Evolutionary conservation across 1,140 invertebrate species (phyloP).

Genomic region (Calosoma granatense): DNA sequence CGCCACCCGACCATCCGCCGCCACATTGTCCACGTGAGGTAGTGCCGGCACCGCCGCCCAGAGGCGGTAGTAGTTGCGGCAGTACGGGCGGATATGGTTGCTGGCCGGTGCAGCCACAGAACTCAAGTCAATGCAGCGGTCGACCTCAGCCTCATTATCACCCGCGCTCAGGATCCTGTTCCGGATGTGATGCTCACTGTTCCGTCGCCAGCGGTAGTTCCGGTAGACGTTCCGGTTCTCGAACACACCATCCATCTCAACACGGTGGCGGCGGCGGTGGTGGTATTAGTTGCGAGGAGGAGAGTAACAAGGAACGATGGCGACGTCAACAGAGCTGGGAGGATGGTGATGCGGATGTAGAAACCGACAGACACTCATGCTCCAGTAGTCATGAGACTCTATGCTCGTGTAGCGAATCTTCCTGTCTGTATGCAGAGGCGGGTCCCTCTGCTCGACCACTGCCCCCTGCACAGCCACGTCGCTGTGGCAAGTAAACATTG

Average conservation of each 20-base stretch:
- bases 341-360: constrained; percentile 15
- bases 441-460: constrained; percentile 18
- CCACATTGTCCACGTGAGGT: constrained; percentile 37
- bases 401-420: constrained; percentile 34
- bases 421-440: constrained; percentile 33
- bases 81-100: constrained; percentile 29
- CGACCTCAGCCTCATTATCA: constrained; percentile 17
- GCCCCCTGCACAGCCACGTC: background rate
- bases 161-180: constrained; percentile 27
- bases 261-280: background rate
- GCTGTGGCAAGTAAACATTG: background rate
- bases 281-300: constrained; percentile 30
- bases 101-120: constrained; percentile 25
- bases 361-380: constrained; percentile 30
- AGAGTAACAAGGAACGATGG: constrained; percentile 24
- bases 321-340: constrained; percentile 16
- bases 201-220: constrained; percentile 27
- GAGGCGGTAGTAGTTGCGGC: constrained; percentile 28
- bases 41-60: constrained; percentile 25
- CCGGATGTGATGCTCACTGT: constrained; percentile 27
- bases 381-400: constrained; percentile 33
- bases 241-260: constrained; percentile 20
- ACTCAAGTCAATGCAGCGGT: constrained; percentile 11
- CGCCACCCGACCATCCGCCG: constrained; percentile 70
- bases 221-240: constrained; percentile 19